These are phyloP conservation scores for Alviniconcha strummeri DNA, from an alignment of 2,888 invertebrate species.

Conservation along the genomic window DNA sequence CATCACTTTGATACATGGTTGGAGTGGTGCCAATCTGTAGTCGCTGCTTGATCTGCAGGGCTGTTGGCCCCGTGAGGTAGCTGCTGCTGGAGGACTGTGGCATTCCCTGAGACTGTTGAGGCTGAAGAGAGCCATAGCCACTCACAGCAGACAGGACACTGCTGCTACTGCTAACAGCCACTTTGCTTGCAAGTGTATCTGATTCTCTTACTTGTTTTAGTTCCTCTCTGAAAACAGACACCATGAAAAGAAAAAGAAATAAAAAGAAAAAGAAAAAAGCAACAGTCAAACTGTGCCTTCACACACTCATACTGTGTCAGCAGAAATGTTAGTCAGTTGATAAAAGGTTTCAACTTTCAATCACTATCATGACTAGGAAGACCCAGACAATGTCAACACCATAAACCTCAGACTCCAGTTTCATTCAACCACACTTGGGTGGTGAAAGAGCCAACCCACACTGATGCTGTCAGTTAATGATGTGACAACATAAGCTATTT, in stretches of 20 bases:
- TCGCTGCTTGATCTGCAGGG: conserved; percentile 33
- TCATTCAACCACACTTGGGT: too few relatives aligned
- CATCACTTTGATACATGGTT: conserved; percentile 29
- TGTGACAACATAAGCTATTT: too few relatives aligned
- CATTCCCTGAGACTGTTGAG: conserved; percentile 17
- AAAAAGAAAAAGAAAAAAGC: too few relatives aligned
- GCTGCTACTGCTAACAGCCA: conserved; percentile 9
- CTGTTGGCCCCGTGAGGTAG: conserved; percentile 23
- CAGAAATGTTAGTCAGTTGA: too few relatives aligned
- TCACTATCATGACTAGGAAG: too few relatives aligned
- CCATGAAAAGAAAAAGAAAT: background rate
- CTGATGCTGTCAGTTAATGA: too few relatives aligned
- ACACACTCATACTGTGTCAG: too few relatives aligned
- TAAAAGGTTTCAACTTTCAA: too few relatives aligned
- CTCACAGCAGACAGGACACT: background rate
- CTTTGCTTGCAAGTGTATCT: conserved; percentile 34
- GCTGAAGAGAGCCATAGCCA: conserved; percentile 10
- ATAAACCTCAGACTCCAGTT: too few relatives aligned
- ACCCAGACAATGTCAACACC: too few relatives aligned
- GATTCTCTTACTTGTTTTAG: conserved; percentile 39
- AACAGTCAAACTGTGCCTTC: too few relatives aligned
- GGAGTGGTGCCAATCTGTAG: conserved; percentile 30
- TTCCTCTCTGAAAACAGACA: conserved; percentile 38
- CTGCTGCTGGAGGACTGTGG: conserved; percentile 16
- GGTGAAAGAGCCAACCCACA: too few relatives aligned